phyloP scores from a whole-genome alignment of 1,140 invertebrate genomes.

The Drosophila nasuta region DNA sequence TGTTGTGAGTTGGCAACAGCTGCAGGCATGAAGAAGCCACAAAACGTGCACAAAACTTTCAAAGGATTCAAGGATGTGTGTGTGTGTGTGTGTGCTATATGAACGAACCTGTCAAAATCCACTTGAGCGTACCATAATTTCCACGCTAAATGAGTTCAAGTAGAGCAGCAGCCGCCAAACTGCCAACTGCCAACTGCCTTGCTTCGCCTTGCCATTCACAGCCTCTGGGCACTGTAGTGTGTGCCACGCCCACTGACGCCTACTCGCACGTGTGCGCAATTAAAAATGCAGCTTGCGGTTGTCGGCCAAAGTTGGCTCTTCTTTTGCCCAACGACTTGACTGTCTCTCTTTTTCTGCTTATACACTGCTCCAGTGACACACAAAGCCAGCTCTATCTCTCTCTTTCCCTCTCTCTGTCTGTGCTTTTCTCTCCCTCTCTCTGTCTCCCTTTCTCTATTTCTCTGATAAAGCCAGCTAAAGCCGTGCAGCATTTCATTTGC shows the following conservation, averaged over 20 bases:
- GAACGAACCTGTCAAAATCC: constrained; percentile 68
- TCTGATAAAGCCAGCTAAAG: constrained; percentile 20
- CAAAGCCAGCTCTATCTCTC: constrained; percentile 32
- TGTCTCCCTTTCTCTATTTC: no score
- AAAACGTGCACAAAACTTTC: constrained; percentile 70
- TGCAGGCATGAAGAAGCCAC: constrained; percentile 30
- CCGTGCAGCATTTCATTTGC: constrained; percentile 43
- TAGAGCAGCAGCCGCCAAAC: constrained; percentile 45
- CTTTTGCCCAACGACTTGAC: constrained; percentile 17
- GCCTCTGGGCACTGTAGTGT: constrained; percentile 33
- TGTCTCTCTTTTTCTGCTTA: constrained; percentile 35
- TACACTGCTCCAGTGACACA: constrained; percentile 73
- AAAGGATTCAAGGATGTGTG: constrained; percentile 58
- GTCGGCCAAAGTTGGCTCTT: constrained; percentile 55
- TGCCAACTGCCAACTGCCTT: constrained; percentile 23
- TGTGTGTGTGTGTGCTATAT: constrained; percentile 18
- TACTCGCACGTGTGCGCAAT: constrained; percentile 74
- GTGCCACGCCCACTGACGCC: constrained; percentile 12
- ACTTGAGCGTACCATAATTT: constrained; percentile 78
- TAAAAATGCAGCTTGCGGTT: constrained; percentile 82
- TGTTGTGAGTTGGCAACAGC: constrained; percentile 33
- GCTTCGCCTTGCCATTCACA: constrained; percentile 15
- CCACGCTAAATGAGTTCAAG: constrained; percentile 78
- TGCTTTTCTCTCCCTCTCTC: no score
- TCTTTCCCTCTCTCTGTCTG: no score